Evolutionary conservation across 2,113 vertebrate genomes (phyloP).

Genomic region (Pimephales promelas): DNA sequence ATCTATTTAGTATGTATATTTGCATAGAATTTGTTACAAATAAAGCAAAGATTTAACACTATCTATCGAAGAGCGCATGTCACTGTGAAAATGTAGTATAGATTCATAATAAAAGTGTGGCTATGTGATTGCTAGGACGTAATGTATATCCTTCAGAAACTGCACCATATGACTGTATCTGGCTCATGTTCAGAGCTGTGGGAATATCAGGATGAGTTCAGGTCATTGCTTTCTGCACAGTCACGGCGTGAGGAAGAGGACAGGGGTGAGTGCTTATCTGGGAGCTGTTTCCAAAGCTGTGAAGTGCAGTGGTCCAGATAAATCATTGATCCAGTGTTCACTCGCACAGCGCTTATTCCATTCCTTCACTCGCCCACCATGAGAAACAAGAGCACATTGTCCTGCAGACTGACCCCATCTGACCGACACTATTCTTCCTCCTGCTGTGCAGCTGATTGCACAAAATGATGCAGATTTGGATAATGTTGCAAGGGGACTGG

Average conservation of each 20-base stretch:
- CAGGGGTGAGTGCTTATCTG: slow-evolving; percentile 41
- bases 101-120: too few relatives aligned
- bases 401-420: slow-evolving; percentile 1
- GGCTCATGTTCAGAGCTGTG: not conserved
- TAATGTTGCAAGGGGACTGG: not conserved
- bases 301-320: slow-evolving; percentile 47
- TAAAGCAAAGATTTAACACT: too few relatives aligned
- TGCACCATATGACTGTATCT: not conserved
- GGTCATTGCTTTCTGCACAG: not conserved
- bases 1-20: too few relatives aligned
- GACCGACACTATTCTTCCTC: slow-evolving; percentile 9
- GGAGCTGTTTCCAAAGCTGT: slow-evolving; percentile 35
- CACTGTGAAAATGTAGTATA: too few relatives aligned
- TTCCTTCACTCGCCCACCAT: slow-evolving; percentile 30
- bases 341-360: slow-evolving; percentile 23
- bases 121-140: not conserved
- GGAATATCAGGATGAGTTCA: not conserved
- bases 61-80: too few relatives aligned
- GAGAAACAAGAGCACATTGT: slow-evolving; percentile 49
- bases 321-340: slow-evolving; percentile 37
- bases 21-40: too few relatives aligned
- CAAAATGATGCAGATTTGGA: slow-evolving; percentile 17
- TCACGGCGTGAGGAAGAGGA: slow-evolving; percentile 16
- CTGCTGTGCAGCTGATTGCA: slow-evolving; percentile 20
- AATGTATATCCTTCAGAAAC: not conserved